Evolutionary conservation across 2,888 invertebrate species (phyloP).

Genomic region (Dinocampus coccinellae): DNA sequence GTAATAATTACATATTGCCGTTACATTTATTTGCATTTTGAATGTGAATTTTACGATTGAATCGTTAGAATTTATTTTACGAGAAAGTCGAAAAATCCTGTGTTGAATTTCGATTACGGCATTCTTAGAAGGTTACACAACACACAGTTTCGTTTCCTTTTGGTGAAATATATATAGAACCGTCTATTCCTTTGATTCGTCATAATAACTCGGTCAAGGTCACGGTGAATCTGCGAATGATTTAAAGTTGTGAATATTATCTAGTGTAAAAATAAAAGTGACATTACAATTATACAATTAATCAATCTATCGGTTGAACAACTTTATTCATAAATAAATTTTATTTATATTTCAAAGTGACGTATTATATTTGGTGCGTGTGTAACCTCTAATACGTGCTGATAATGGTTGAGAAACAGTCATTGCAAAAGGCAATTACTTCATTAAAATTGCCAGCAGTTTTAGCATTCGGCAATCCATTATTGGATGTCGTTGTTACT

Average conservation of each 20-base stretch:
- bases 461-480: constrained; percentile 65
- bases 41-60: too few species aligned
- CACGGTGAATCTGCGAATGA: neutral
- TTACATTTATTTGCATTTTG: too few species aligned
- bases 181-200: neutral
- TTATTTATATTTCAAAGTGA: neutral
- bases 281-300: neutral
- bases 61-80: neutral
- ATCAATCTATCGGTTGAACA: too few species aligned
- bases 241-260: constrained; percentile 5
- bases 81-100: neutral
- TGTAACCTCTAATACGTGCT: neutral
- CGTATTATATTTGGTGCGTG: neutral
- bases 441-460: constrained; percentile 55
- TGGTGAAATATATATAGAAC: neutral
- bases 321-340: neutral
- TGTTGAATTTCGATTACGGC: neutral
- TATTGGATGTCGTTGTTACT: constrained; percentile 60
- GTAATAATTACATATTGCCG: too few species aligned
- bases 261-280: neutral
- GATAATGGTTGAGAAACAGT: constrained; percentile 51
- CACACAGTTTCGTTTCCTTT: neutral
- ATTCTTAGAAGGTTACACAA: neutral
- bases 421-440: constrained; percentile 46
- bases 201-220: constrained; percentile 18